Base-by-base conservation (phyloP, 2,797 vertebrate genomes). In the Caiman crocodilus region DNA sequence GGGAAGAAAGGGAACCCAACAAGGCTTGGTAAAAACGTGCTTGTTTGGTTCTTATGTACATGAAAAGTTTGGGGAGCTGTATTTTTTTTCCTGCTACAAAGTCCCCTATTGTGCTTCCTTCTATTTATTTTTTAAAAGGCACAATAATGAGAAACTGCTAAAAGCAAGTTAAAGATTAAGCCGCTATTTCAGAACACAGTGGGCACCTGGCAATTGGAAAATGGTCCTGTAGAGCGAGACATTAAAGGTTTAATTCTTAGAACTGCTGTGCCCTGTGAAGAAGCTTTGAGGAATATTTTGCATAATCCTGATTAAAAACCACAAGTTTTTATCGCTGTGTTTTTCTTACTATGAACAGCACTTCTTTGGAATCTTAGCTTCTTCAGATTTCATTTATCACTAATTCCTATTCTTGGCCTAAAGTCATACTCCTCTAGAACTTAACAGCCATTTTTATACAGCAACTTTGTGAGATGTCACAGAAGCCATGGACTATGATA, bases 161-260 rank as follows among this genome's bases (percentile, higher is more conserved):
- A 96, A 94, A 91, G 88, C 42, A 81, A 84, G 20, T 83, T 91
- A 74, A 87, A 30, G 60, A 59, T 69, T 92, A 58, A 90, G 26
- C 79, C 79, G 23, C 69, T 78, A 57, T 94, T 89, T 90, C 64
- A 88, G 85, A 92, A 95, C 89, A 88, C 75, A 85, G 76, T 80
- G 78, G n/a, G 57, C 56, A 88, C 85, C 77, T 80, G 63, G 79
- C 58, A 81, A 73, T 35, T 92, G 71, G 50, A 90, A 92, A 95
- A 90, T 74, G 30, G 25, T 91, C 25, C 79, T 87, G 14, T 67
- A 86, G 79, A 67, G 42, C 50, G 32, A 26, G 79, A 74, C 55
- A 87, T 13, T 89, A 85, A 84, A 87, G 58, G 63, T 85, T 94
- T 95, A 84, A 89, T 93, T 94, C 23, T 32, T 84, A 11, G 69